Conservation (phyloP, 1,140 invertebrate species). For the Zaprionus ghesquierei region DNA sequence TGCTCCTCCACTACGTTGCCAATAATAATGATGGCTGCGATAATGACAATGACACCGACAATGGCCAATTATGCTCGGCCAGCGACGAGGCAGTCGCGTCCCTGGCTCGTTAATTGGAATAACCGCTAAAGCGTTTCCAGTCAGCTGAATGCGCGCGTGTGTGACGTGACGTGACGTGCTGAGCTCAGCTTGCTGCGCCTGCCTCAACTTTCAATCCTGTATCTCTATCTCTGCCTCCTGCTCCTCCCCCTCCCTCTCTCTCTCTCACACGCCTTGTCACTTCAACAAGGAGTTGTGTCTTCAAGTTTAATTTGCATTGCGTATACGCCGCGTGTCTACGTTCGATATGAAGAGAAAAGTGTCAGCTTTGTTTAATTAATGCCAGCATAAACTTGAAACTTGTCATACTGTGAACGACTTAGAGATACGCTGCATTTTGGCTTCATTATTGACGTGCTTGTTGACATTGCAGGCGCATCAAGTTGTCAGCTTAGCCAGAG, state of each 20-base stretch:
- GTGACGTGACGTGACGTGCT: no score
- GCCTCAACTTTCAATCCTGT: no score
- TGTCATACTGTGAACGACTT: neutral
- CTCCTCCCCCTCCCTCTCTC: neutral
- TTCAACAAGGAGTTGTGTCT: neutral
- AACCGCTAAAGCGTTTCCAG: constrained; percentile 26
- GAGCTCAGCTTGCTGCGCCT: neutral
- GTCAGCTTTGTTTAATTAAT: neutral
- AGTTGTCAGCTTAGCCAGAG: neutral
- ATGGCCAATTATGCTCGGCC: constrained; percentile 68
- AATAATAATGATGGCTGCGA: constrained; percentile 66
- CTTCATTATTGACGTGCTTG: no score
- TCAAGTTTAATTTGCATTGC: neutral
- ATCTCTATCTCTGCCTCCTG: neutral
- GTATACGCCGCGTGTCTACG: neutral
- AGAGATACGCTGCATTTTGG: neutral
- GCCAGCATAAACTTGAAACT: no score
- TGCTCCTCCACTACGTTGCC: no score
- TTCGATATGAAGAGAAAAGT: no score
- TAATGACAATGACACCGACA: constrained; percentile 67
- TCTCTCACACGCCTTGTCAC: neutral
- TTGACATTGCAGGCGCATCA: neutral
- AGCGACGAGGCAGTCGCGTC: neutral
- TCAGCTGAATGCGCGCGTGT: no score
- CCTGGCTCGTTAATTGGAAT: constrained; percentile 30